Conservation (phyloP, 2,888 invertebrate genomes). For the Platycnemis pennipes region DNA sequence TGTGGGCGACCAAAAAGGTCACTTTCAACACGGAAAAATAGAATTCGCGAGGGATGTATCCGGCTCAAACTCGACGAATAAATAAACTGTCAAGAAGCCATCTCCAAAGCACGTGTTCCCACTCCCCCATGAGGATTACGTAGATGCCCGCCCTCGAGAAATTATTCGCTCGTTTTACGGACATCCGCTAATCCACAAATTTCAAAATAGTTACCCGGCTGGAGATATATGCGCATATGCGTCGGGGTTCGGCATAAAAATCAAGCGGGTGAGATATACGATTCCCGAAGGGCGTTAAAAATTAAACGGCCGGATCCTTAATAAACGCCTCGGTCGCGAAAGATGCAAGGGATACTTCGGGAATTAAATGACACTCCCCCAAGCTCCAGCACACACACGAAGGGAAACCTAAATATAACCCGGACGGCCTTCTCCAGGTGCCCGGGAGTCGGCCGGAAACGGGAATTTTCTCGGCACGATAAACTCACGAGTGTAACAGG, state of each 20-base stretch:
- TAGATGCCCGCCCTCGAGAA: neutral
- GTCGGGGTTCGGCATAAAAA: neutral
- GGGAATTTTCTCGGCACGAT: neutral
- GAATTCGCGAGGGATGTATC: neutral
- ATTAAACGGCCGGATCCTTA: neutral
- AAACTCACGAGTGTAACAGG: neutral
- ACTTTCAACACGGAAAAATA: no score
- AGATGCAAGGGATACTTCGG: neutral
- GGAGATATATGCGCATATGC: neutral
- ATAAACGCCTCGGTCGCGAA: neutral
- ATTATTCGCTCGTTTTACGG: neutral
- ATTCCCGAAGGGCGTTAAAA: neutral
- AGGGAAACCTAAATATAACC: neutral
- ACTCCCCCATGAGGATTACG: neutral
- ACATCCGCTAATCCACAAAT: slow-evolving; percentile 26
- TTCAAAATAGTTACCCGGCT: slow-evolving; percentile 24
- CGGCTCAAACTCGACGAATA: neutral
- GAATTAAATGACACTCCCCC: neutral
- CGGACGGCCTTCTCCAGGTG: slow-evolving; percentile 24
- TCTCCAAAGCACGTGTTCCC: neutral
- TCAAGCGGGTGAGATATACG: neutral
- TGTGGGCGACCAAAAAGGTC: no score
- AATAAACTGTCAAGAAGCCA: neutral
- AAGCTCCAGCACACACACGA: neutral
- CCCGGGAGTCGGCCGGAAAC: slow-evolving; percentile 16